A percentile compares a stretch with the other conserved stretches of the same genome.
phyloP scores from a whole-genome alignment of 1,140 invertebrate species.

The Drosophila pachea region DNA sequence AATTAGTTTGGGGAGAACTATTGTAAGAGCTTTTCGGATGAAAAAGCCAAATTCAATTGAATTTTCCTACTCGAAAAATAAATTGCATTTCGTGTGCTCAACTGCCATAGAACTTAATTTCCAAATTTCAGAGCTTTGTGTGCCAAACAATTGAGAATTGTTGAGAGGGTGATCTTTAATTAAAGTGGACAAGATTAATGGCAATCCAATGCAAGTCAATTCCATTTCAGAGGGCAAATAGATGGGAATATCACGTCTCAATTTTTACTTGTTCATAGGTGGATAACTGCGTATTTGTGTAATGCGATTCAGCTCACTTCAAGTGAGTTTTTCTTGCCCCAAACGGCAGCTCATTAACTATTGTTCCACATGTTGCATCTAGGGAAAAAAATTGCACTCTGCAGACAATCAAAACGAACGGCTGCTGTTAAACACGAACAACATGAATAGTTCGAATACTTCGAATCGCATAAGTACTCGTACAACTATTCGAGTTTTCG shows the following conservation, averaged over 20 bases:
- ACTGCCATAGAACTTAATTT: constrained; percentile 2
- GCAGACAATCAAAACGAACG: background rate
- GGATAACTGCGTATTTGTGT: too few species aligned
- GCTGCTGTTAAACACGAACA: background rate
- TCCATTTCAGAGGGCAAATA: too few species aligned
- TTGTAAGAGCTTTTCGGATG: background rate
- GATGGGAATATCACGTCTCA: too few species aligned
- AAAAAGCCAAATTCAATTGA: constrained; percentile 15
- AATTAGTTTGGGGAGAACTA: constrained; percentile 16
- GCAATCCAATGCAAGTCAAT: too few species aligned
- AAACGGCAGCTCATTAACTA: background rate
- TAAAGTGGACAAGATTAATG: background rate
- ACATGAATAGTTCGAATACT: constrained; percentile 23
- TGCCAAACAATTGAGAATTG: background rate
- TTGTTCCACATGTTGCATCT: background rate
- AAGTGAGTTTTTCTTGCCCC: background rate
- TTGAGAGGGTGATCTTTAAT: constrained; percentile 5
- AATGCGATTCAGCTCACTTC: too few species aligned
- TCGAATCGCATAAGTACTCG: constrained; percentile 26
- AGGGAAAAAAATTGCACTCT: background rate
- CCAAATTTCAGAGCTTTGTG: background rate
- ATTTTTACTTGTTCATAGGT: too few species aligned
- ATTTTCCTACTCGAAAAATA: background rate
- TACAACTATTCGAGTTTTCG: constrained; percentile 25
- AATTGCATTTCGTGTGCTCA: constrained; percentile 7